A percentile compares a stretch with the other conserved stretches of the same genome.
Evolutionary conservation across 2,888 invertebrate species (phyloP).

Genomic region (Boloria selene): DNA sequence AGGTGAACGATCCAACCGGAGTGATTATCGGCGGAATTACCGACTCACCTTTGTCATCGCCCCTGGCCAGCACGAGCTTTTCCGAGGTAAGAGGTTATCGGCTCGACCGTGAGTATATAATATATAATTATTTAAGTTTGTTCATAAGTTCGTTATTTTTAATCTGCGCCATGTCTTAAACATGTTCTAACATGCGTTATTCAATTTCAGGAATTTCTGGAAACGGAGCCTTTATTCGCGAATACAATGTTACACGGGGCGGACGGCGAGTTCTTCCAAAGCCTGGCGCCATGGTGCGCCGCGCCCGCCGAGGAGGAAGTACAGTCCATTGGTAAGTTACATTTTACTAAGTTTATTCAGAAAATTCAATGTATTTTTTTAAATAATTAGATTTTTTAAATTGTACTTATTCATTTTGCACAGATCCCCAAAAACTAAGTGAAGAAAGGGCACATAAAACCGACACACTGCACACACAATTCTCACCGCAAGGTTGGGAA

Average conservation of each 20-base stretch:
- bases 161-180: conserved; percentile 40
- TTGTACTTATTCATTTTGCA: conserved; percentile 32
- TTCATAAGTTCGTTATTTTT: conserved; percentile 52
- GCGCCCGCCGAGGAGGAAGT: conserved; percentile 75
- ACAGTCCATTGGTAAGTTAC: conserved; percentile 73
- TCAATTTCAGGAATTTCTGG: conserved; percentile 73
- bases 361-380: no score
- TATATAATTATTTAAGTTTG: conserved; percentile 50
- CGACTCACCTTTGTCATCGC: conserved; percentile 53
- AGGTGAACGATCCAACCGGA: conserved; percentile 67
- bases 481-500: conserved; percentile 75
- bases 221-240: conserved; percentile 71
- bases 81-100: conserved; percentile 70
- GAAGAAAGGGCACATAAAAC: conserved; percentile 70
- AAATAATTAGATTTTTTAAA: not conserved
- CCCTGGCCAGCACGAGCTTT: conserved; percentile 64
- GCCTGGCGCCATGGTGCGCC: conserved; percentile 84
- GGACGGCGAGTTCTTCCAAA: conserved; percentile 87
- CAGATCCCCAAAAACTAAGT: conserved; percentile 64
- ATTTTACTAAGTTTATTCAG: not conserved
- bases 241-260: conserved; percentile 73
- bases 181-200: conserved; percentile 53
- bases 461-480: conserved; percentile 71
- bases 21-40: conserved; percentile 65
- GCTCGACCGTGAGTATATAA: conserved; percentile 66